phyloP scores from a whole-genome alignment of 2,888 invertebrate genomes.

The Meganola albula region DNA sequence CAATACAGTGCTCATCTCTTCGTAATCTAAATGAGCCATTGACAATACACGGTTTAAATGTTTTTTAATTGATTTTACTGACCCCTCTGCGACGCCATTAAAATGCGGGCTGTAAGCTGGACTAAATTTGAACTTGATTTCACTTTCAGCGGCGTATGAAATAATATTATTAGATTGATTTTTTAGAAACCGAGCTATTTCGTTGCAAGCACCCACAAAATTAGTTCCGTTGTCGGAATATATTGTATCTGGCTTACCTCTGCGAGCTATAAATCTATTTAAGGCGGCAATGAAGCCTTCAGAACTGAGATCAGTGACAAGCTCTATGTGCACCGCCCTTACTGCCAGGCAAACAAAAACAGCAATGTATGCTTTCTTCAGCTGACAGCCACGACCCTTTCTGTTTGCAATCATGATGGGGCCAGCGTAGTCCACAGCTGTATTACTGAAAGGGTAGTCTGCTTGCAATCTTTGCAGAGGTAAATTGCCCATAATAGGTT shows the following conservation, averaged over 20 bases:
- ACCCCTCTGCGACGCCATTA: background rate
- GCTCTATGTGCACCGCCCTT: background rate
- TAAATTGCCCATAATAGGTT: constrained; percentile 10
- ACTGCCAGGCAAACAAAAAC: constrained; percentile 4
- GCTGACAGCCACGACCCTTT: constrained; percentile 1
- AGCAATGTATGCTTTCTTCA: constrained; percentile 4
- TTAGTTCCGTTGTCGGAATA: constrained; percentile 6
- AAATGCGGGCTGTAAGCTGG: constrained; percentile 3
- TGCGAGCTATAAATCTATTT: background rate
- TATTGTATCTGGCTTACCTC: background rate
- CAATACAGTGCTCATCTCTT: background rate
- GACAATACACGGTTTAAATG: background rate
- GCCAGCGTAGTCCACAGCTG: constrained; percentile 9
- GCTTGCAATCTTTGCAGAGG: constrained; percentile 3
- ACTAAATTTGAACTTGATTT: constrained; percentile 3
- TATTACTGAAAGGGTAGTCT: constrained; percentile 7
- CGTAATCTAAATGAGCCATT: background rate
- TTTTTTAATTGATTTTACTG: background rate
- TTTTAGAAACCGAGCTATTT: constrained; percentile 3
- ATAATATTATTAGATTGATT: background rate
- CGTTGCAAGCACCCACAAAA: constrained; percentile 4
- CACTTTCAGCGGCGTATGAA: background rate
- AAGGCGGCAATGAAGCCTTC: background rate
- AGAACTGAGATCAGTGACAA: background rate
- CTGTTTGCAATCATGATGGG: constrained; percentile 5